These are phyloP conservation scores for Paragorgia papillata DNA, from an alignment of 92 coral and sea anemone genomes.

Conservation along the genomic window DNA sequence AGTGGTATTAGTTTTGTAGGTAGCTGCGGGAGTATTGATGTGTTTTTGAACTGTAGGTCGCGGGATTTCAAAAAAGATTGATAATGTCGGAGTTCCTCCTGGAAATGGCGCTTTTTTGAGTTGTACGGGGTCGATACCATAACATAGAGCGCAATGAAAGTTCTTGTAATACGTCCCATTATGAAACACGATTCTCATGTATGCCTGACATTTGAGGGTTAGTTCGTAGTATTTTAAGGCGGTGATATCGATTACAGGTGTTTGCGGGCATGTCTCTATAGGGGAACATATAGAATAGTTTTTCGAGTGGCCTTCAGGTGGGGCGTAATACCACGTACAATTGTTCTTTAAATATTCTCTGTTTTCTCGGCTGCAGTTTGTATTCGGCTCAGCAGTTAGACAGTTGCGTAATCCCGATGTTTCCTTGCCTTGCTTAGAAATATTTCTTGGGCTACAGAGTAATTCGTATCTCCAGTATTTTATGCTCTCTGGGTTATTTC, in stretches of 20 bases:
- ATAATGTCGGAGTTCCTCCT: neutral
- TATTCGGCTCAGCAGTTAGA: neutral
- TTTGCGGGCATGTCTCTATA: conserved; percentile 16
- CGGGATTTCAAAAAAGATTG: conserved; percentile 33
- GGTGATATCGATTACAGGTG: conserved; percentile 11
- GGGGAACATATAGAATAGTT: conserved; percentile 27
- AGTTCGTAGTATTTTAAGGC: conserved; percentile 4
- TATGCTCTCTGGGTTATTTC: neutral
- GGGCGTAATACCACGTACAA: conserved; percentile 26
- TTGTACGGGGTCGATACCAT: conserved; percentile 10
- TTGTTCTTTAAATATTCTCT: neutral
- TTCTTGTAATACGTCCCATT: conserved; percentile 17
- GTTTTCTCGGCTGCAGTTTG: neutral
- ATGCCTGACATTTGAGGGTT: conserved; percentile 29
- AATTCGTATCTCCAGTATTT: conserved; percentile 15
- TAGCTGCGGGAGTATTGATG: neutral
- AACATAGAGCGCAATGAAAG: conserved; percentile 43
- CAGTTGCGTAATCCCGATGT: neutral
- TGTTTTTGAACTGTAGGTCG: neutral
- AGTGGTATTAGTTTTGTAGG: conserved; percentile 3
- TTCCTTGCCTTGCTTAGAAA: neutral
- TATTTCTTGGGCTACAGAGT: neutral
- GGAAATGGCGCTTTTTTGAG: neutral
- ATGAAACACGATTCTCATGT: conserved; percentile 30
- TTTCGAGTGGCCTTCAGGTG: conserved; percentile 8